Conservation (phyloP, 2,113 vertebrate genomes). For the Rhea americana region DNA sequence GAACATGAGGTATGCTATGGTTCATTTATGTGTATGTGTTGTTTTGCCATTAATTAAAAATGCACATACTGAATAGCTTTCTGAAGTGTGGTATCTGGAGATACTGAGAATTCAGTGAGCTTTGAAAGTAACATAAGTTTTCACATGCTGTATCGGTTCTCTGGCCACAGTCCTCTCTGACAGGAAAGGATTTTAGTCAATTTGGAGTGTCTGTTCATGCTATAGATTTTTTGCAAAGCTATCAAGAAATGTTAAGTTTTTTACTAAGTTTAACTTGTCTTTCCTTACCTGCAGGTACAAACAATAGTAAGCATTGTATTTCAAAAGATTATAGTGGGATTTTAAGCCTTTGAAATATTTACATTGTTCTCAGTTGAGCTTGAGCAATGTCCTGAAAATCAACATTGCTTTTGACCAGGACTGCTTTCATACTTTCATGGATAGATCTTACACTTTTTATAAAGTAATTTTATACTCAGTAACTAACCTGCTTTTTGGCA, state of each 20-base stretch:
- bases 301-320: background rate
- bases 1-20: conserved; percentile 81
- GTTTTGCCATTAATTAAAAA: background rate
- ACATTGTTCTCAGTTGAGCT: background rate
- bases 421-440: background rate
- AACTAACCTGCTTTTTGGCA: background rate
- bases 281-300: background rate
- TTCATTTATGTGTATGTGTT: background rate
- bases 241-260: background rate
- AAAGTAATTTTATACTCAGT: background rate
- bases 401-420: background rate
- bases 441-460: background rate
- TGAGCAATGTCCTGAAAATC: background rate
- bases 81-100: background rate
- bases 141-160: background rate
- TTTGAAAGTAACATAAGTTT: background rate
- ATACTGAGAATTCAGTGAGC: background rate
- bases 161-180: background rate
- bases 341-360: background rate
- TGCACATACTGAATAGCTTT: background rate
- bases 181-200: background rate
- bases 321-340: background rate
- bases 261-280: background rate
- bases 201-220: background rate
- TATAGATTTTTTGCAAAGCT: background rate